Evolutionary conservation across 2,888 invertebrate genomes (phyloP), one percentile per base, ranked within the genome.

Genomic region (Erebia palarica): DNA sequence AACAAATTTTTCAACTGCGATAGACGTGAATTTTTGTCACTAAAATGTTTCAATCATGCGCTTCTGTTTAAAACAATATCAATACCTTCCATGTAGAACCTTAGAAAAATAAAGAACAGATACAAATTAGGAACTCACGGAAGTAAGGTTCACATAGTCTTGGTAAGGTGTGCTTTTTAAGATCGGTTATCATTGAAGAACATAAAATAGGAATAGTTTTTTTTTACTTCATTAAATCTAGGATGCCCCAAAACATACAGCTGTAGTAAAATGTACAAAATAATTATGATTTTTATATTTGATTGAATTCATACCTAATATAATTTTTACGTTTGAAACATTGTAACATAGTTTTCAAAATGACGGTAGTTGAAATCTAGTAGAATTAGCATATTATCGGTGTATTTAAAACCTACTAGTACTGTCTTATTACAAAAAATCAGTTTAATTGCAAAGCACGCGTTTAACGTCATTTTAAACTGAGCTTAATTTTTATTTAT

Each of bases 91-190:
- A 53, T 16, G 27, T 58, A 8, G 8, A 18, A 16, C n/a, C 27
- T 27, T 4, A 27, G 27, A 55, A 9, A 57, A 18, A 27, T 7
- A 36, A 13, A 36, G 13, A 14, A 59, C 36, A 14, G 21, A 59
- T 59, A 59, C 27, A 27, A 36, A 59, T 16, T 60, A 60, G 60
- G 60, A 60, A 60, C 60, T 42, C 11, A 44, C 16, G 16, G 9
- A 60, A 60, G 10, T 10, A 60, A 42, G 42, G n/a, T 14, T 59
- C n/a, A 42, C 8, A 53, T 16, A 10, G 14, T 51, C 51, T 55
- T 55, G 16, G 16, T 27, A 14, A 60, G 42, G 42, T 44, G 9
- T 16, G n/a, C 10, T 16, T 60, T 16, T 42, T 60, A 11, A 9
- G 5, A 59, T 59, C 42, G 9, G 9, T 53, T n/a, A 16, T 11